Evolutionary conservation across 1,140 invertebrate genomes (phyloP), one percentile per base, ranked within the genome.

Genomic region (Leptinotarsa texana): DNA sequence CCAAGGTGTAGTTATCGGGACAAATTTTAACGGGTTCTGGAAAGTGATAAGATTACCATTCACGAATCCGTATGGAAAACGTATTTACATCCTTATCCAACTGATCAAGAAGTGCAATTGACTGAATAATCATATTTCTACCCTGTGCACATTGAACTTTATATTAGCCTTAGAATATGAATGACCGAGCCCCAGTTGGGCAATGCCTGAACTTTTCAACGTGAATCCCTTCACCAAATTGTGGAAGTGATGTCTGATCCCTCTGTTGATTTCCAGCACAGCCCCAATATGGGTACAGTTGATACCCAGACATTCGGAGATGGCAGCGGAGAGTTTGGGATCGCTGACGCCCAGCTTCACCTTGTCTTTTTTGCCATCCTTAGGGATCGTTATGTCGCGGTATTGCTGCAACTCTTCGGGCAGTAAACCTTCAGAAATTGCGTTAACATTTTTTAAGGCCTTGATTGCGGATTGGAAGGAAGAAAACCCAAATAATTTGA

Each of bases 81-180:
- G 97, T 98, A 83, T 99, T 99, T 11, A 99, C 92, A 86, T 99
- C 98, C 85, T 99, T 99, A 84, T 99, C 98, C 13, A 99, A 85
- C 86, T 99, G 97, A 88, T 99, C 98, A 51, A 99, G 86, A 8
- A 99, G 85, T 15, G 95, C 95, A 82, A 99, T 99, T 70, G 95
- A 96, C 85, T 99, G 98, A 81, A 99, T 99, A 69, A 99, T 98
- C 98, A 99, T 99, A 86, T 99, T 99, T 99, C 98, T 0, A 95
- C 95, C 82, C 97, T 88, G 87, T 99, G 93, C 0, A 99, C 96
- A 86, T 99, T 99, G 87, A 99, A 99, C 88, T 99, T 99, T 13
- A 99, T 96, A 86, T 98, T 94, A 8, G 95, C 93, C 82, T 98
- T 88, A 0, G 98, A 99, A 87, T 99, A 99, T 75, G 96, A 96